Percentiles rank a stretch among this genome's conserved stretches.
Evolutionary conservation across 2,888 invertebrate species (phyloP).

Genomic region (Leptopterna dolabrata): DNA sequence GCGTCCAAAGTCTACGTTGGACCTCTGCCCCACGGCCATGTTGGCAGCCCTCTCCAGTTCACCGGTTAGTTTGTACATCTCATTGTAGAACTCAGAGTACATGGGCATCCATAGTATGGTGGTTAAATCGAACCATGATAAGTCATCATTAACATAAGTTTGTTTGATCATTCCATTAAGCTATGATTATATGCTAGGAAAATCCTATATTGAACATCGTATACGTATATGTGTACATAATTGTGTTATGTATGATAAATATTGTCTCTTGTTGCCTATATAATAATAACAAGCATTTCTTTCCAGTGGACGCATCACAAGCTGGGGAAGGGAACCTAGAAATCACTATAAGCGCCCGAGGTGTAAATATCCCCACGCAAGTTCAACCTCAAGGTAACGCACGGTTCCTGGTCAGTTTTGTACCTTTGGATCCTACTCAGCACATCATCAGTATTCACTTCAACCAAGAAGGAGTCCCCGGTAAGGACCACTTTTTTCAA

Average conservation of each 20-base stretch:
- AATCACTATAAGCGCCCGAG: conserved; percentile 94
- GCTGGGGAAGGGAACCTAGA: conserved; percentile 98
- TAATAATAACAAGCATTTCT: not conserved
- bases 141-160: too few species aligned
- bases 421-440: conserved; percentile 92
- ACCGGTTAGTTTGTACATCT: conserved; percentile 69
- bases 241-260: too few species aligned
- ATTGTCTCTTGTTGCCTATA: too few species aligned
- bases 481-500: conserved; percentile 62
- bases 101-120: too few species aligned
- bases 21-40: conserved; percentile 82
- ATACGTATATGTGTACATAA: too few species aligned
- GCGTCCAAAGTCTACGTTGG: conserved; percentile 87
- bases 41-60: conserved; percentile 93
- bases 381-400: conserved; percentile 92
- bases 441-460: conserved; percentile 97
- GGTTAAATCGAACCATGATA: too few species aligned
- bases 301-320: conserved; percentile 89
- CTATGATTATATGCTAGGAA: too few species aligned
- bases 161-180: too few species aligned
- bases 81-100: too few species aligned
- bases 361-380: conserved; percentile 94
- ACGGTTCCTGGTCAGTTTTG: conserved; percentile 95
- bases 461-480: conserved; percentile 83
- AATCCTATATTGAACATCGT: too few species aligned